Conservation (phyloP, 2,113 vertebrate genomes). For the Myanophis thanlyinensis region DNA sequence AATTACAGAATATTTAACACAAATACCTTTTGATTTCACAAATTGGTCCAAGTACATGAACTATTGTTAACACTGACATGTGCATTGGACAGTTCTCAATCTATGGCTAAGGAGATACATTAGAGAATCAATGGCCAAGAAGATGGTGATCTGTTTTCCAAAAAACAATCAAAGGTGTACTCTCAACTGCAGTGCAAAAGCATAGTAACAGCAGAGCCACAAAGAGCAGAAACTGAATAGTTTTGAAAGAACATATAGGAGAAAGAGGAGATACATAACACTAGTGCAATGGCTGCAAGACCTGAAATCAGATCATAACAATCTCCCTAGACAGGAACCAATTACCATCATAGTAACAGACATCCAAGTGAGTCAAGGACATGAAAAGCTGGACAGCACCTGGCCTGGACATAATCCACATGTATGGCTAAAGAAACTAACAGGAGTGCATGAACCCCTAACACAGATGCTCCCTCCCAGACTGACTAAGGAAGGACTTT, state of each 20-base stretch:
- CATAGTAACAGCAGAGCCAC: neutral
- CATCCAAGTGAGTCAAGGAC: neutral
- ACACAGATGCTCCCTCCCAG: neutral
- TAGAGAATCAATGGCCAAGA: neutral
- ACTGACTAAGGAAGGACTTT: neutral
- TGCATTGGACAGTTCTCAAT: neutral
- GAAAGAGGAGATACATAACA: neutral
- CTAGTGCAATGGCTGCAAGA: neutral
- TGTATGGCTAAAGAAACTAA: neutral
- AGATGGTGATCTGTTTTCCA: neutral
- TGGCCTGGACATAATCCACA: neutral
- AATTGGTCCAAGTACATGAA: neutral
- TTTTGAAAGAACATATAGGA: neutral
- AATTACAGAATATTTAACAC: neutral
- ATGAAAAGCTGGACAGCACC: neutral
- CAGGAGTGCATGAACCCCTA: neutral
- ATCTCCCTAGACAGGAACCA: neutral
- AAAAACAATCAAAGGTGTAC: no score
- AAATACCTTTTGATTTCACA: neutral
- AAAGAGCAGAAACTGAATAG: neutral
- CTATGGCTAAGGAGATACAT: neutral
- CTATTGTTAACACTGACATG: neutral
- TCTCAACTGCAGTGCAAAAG: neutral
- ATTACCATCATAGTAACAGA: neutral
- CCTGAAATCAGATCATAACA: neutral